Percentiles rank a stretch among this genome's conserved stretches.
Evolutionary conservation across 1,140 invertebrate genomes (phyloP).

Genomic region (Brachionus paranguensis): DNA sequence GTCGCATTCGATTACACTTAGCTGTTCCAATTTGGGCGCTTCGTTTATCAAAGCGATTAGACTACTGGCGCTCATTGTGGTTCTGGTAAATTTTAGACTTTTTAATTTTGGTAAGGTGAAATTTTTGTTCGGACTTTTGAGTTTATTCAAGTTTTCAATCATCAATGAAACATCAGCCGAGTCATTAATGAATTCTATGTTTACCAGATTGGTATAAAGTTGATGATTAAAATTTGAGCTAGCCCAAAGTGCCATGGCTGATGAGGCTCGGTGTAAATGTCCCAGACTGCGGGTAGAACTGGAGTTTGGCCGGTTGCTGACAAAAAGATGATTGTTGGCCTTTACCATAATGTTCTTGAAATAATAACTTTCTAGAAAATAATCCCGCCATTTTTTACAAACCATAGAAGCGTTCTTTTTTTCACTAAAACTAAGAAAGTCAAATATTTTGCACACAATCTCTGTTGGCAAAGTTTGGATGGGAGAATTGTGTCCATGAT

Average conservation of each 20-base stretch:
- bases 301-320: constrained; percentile 13
- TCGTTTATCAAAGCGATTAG: background rate
- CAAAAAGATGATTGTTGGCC: constrained; percentile 24
- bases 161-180: constrained; percentile 21
- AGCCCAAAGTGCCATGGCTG: background rate
- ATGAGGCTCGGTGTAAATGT: background rate
- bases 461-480: constrained; percentile 10
- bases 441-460: constrained; percentile 30
- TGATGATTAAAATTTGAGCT: constrained; percentile 24
- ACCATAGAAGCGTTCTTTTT: constrained; percentile 14
- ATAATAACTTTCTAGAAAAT: constrained; percentile 29
- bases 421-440: constrained; percentile 3
- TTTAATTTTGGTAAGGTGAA: background rate
- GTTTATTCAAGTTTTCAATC: background rate
- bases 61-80: background rate
- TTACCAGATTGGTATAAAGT: constrained; percentile 10
- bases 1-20: background rate
- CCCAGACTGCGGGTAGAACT: background rate
- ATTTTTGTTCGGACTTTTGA: background rate
- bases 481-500: background rate
- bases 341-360: constrained; percentile 16
- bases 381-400: constrained; percentile 22
- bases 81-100: constrained; percentile 4
- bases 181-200: constrained; percentile 28
- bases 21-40: background rate